These are phyloP conservation scores for Andrena bucephala DNA, from an alignment of 2,888 invertebrate genomes.

Conservation along the genomic window DNA sequence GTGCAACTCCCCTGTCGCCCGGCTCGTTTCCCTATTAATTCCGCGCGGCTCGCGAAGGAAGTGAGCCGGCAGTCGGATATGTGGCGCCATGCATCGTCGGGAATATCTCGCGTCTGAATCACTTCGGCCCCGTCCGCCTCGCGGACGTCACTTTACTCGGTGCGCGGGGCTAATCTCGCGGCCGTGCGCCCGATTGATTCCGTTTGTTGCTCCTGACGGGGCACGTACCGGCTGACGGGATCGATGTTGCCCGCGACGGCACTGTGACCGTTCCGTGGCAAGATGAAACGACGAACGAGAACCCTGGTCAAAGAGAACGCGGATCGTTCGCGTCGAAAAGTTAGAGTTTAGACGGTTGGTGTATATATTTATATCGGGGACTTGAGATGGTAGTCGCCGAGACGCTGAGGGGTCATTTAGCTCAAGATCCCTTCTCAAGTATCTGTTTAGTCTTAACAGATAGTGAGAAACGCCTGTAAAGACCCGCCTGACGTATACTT, in stretches of 20 bases:
- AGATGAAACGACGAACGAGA: not conserved
- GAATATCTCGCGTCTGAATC: conserved; percentile 82
- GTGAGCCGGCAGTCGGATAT: conserved; percentile 76
- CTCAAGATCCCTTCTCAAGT: too few relatives aligned
- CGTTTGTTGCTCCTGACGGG: conserved; percentile 12
- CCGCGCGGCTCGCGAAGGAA: conserved; percentile 76
- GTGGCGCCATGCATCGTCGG: conserved; percentile 80
- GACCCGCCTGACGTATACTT: too few relatives aligned
- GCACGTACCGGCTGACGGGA: not conserved
- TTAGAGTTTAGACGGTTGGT: too few relatives aligned
- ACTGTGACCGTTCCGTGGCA: not conserved
- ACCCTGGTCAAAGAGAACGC: not conserved
- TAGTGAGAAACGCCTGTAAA: too few relatives aligned
- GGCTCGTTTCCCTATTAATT: conserved; percentile 75
- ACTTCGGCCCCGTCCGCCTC: conserved; percentile 47
- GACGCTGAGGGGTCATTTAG: too few relatives aligned
- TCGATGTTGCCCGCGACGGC: not conserved
- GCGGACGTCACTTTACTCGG: conserved; percentile 46
- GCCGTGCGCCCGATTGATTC: conserved; percentile 26
- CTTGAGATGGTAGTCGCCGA: too few relatives aligned
- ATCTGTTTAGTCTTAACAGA: too few relatives aligned
- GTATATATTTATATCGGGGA: too few relatives aligned
- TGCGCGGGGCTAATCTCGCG: conserved; percentile 17
- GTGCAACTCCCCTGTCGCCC: conserved; percentile 61
- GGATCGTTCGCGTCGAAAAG: not conserved